These are phyloP conservation scores for Cirrhinus mrigala DNA, from an alignment of 2,797 vertebrate species.

Conservation along the genomic window DNA sequence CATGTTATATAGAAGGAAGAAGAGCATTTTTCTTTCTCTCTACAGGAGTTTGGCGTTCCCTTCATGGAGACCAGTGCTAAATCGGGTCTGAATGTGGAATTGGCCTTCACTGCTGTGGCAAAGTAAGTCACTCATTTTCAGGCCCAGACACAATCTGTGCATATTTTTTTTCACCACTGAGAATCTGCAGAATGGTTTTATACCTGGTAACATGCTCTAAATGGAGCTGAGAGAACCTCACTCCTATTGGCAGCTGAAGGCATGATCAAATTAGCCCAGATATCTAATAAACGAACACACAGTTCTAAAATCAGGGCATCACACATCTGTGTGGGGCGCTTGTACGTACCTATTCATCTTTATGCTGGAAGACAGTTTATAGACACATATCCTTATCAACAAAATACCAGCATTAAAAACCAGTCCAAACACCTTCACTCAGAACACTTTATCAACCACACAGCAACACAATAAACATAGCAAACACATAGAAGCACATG, in stretches of 20 bases:
- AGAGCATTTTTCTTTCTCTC: conserved; percentile 25
- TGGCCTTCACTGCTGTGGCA: conserved; percentile 86
- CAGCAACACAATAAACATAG: no score
- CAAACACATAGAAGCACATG: no score
- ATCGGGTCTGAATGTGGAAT: conserved; percentile 85
- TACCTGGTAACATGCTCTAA: not conserved
- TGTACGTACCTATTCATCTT: not conserved
- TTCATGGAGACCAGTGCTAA: conserved; percentile 92
- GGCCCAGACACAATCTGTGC: not conserved
- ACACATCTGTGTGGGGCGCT: not conserved
- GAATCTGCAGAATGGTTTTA: not conserved
- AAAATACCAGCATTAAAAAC: no score
- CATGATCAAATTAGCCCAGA: not conserved
- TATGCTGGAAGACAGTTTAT: not conserved
- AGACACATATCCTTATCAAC: not conserved
- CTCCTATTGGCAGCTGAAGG: not conserved
- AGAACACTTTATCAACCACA: no score
- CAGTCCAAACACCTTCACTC: no score
- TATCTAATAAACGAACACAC: not conserved
- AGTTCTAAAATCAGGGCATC: not conserved
- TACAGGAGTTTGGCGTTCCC: conserved; percentile 84
- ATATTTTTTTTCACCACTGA: not conserved
- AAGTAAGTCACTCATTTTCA: conserved; percentile 79
- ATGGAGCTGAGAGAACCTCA: not conserved
- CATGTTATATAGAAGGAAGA: not conserved